These are phyloP conservation scores for Diceros bicornis DNA, from an alignment of 2,797 vertebrate genomes.

Conservation along the genomic window DNA sequence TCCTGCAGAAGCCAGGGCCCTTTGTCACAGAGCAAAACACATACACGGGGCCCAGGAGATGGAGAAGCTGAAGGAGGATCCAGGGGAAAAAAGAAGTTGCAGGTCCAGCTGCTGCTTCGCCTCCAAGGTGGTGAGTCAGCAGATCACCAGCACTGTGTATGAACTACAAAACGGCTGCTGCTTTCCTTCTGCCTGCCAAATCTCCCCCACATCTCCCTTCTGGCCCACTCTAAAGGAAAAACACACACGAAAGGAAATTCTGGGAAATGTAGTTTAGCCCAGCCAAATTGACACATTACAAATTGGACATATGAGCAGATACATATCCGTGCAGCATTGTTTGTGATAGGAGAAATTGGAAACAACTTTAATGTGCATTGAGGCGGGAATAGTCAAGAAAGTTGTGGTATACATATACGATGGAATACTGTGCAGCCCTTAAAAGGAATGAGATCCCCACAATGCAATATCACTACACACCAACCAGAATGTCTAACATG, in stretches of 20 bases:
- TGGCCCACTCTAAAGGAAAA: neutral
- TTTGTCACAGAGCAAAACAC: neutral
- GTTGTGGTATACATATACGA: neutral
- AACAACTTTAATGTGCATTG: neutral
- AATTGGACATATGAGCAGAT: neutral
- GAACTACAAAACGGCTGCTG: neutral
- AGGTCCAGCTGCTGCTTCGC: neutral
- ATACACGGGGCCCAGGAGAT: neutral
- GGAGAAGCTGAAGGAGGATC: neutral
- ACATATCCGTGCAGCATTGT: neutral
- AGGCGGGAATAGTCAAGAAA: neutral
- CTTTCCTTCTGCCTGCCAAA: neutral
- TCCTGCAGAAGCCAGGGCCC: neutral
- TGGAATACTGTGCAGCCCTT: neutral
- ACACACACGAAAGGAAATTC: neutral
- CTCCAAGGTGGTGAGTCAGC: neutral
- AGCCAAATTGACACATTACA: neutral
- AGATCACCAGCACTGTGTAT: neutral
- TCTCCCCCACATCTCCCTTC: neutral
- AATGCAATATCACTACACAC: neutral
- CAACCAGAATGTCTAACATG: neutral
- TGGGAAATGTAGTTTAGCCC: neutral
- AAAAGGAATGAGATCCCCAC: neutral
- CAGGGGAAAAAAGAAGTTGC: neutral
- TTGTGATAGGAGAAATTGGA: neutral